Evolutionary conservation across 2,797 vertebrate genomes (phyloP).

Genomic region (Crypturellus tataupa): DNA sequence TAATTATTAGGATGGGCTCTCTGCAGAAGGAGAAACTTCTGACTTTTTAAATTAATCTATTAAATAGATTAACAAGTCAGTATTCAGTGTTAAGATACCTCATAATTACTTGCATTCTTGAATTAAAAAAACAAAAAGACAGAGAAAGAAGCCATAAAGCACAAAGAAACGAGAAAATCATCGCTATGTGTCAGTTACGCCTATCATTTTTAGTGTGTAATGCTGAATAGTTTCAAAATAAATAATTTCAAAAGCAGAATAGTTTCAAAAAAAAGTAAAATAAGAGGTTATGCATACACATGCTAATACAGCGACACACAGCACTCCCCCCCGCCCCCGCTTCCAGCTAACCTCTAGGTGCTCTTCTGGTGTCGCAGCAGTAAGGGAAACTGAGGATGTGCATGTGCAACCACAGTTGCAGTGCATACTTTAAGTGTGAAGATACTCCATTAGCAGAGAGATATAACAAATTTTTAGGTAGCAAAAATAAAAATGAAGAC

Average conservation of each 20-base stretch:
- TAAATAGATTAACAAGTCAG: background rate
- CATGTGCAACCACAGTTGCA: background rate
- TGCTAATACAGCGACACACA: rapidly evolving
- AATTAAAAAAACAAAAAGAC: background rate
- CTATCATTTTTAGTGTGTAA: background rate
- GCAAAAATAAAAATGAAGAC: background rate
- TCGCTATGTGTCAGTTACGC: background rate
- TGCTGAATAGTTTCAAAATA: background rate
- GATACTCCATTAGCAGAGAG: background rate
- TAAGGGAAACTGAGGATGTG: background rate
- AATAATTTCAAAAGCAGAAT: background rate
- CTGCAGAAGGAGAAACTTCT: background rate
- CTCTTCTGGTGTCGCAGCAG: background rate
- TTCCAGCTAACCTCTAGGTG: background rate
- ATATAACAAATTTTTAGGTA: background rate
- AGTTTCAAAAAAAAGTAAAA: background rate
- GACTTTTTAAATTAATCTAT: background rate
- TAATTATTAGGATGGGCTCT: background rate
- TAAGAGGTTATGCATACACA: rapidly evolving
- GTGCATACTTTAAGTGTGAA: background rate
- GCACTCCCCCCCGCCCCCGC: background rate
- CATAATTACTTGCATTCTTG: background rate
- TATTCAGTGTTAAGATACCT: background rate
- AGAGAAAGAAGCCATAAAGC: background rate
- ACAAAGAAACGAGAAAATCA: background rate